Conservation (phyloP, 53 echinoderm and acorn worm genomes). For the Crossaster papposus region DNA sequence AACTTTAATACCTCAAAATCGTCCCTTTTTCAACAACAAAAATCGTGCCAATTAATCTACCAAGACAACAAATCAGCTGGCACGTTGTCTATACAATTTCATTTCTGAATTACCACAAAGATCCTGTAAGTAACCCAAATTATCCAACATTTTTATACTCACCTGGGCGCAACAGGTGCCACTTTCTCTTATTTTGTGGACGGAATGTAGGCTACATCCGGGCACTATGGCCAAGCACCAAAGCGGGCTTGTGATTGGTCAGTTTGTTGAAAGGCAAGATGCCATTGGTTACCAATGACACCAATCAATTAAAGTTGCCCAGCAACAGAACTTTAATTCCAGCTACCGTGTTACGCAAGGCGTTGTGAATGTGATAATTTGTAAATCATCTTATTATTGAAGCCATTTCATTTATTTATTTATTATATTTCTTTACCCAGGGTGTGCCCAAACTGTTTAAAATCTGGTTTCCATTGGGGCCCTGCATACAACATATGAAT, state of each 20-base stretch:
- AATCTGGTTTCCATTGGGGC: too few relatives aligned
- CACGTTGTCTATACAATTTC: too few relatives aligned
- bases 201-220: conserved; percentile 47
- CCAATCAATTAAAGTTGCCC: conserved; percentile 29
- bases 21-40: too few relatives aligned
- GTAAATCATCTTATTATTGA: background rate
- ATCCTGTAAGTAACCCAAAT: background rate
- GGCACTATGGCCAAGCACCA: conserved; percentile 28
- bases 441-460: too few relatives aligned
- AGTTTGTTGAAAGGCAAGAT: conserved; percentile 37
- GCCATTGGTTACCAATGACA: conserved; percentile 44
- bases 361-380: background rate
- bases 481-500: too few relatives aligned
- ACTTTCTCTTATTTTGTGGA: conserved; percentile 27
- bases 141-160: conserved; percentile 3
- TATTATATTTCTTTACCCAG: too few relatives aligned
- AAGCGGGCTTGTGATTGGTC: conserved; percentile 43
- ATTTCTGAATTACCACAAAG: background rate
- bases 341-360: conserved; percentile 45
- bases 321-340: conserved; percentile 7
- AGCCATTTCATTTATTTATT: background rate
- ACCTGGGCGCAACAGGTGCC: background rate
- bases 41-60: too few relatives aligned
- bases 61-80: too few relatives aligned
- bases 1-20: too few relatives aligned